Evolutionary conservation across 2,797 vertebrate species (phyloP), one percentile per base, ranked within the genome.

Genomic region (Rhabdomys pumilio): DNA sequence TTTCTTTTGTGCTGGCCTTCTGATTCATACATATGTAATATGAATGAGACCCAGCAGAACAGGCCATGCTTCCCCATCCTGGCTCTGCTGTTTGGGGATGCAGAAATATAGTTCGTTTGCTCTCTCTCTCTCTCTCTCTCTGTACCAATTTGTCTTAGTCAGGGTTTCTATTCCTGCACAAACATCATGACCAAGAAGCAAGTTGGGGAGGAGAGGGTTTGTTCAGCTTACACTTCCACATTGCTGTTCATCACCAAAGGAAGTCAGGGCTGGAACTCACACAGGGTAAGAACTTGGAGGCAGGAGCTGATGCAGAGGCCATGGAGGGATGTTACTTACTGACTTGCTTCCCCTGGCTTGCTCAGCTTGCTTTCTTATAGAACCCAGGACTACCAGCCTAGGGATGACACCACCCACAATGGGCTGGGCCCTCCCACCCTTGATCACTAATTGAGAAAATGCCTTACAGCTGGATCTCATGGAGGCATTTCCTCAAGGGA

Each of bases 11-110:
- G 7, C 61, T 6, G n/a, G 61, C 34, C 79, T 79, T 88, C 77
- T 61, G 6, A 69, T 50, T 83, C 12, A 6, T 53, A 41, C 3
- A 31, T 10, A 22, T 50, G 13, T 34, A 47, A 3, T 53, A 4
- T 50, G 59, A n/a, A n/a, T 0, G 0, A 26, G 2, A 44, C 14
- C 10, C 20, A 50, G 3, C 15, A 61, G 9, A 2, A 4, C 0
- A 14, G 17, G 65, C 3, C 61, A 44, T 1, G 0, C 6, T 3
- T 6, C 26, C 9, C 57, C 63, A 15, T n/a, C 47, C 55, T 44
- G n/a, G 17, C 55, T 41, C 0, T 0, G 1, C 4, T 44, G 19
- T 72, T 41, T 72, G 15, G 55, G 72, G 55, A 38, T 47, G 24
- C 15, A 13, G 55, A 50, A 44, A 34, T 12, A 19, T 29, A 4